Base-by-base conservation (phyloP, 2,888 invertebrate species). In the Atethmia centrago region DNA sequence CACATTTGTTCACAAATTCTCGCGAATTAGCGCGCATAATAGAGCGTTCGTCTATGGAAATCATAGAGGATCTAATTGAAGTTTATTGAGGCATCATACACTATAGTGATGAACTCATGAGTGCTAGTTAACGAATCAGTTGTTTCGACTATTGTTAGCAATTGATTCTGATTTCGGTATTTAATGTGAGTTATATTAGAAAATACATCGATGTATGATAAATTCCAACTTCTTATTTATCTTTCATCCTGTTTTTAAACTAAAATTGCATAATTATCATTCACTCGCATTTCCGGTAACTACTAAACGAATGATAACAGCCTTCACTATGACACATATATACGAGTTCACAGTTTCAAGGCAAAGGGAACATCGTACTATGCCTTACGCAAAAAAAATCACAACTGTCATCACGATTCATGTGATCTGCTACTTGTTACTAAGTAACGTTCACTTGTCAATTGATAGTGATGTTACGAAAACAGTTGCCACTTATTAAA, bases 11-110 rank as follows among this genome's bases (percentile, higher is more conserved):
- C 9, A 85, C 90, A 90, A 92, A 92, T 93, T 90, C 91, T 90
- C 89, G 91, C 88, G 88, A 93, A 94, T 95, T 94, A 95, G 92
- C 94, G 85, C 65, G 71, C 74, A 40, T 64, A 56, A 85, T 90
- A 90, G 91, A 92, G 83, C 87, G 88, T 92, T 90, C 90, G 92
- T 90, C 58, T 78, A 87, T 91, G 92, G 91, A 90, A 94, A 95
- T 95, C 92, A 95, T 95, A 91, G 92, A 85, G 82, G 64, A 82
- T 92, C 95, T 95, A 95, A 95, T 94, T 92, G 93, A 92, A 88
- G 87, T 90, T 95, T 94, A 95, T 94, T 92, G 93, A 93, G 88
- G 87, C 89, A 95, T 95, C 94, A 95, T 95, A 90, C 93, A 25
- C 25, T 71, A 56, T 84, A 78, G 67, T 85, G n/a, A n/a, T n/a